These are phyloP conservation scores for Beris morrisii DNA, from an alignment of 2,888 invertebrate species.

Conservation along the genomic window DNA sequence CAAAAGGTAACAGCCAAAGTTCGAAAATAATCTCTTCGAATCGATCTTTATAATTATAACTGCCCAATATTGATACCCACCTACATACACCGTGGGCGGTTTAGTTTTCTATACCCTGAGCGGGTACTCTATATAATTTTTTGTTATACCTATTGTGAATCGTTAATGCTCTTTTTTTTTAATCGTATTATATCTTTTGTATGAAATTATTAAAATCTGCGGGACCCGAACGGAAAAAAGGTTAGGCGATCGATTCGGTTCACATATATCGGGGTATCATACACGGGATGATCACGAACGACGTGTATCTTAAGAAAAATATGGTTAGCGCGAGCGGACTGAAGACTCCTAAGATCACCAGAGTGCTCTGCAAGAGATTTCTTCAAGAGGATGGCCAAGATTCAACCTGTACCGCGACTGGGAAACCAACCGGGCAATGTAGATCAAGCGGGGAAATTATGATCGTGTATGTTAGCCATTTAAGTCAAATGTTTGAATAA, in stretches of 20 bases:
- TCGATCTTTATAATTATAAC: conserved; percentile 40
- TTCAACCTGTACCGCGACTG: neutral
- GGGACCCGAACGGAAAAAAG: neutral
- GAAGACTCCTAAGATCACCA: too few species aligned
- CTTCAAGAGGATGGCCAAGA: conserved; percentile 1
- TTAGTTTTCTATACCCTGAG: conserved; percentile 7
- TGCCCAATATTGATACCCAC: conserved; percentile 40
- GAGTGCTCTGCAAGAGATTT: conserved; percentile 1
- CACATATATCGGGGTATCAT: too few species aligned
- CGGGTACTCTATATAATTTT: conserved; percentile 9
- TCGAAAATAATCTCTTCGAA: conserved; percentile 32
- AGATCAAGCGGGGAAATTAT: conserved; percentile 7
- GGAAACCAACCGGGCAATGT: conserved; percentile 7
- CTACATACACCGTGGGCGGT: conserved; percentile 40
- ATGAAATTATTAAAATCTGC: conserved; percentile 14
- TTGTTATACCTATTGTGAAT: conserved; percentile 15
- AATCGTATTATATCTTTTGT: conserved; percentile 6
- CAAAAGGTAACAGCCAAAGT: conserved; percentile 5
- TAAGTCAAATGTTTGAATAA: conserved; percentile 37
- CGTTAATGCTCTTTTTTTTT: neutral
- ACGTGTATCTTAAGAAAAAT: neutral
- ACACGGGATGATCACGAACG: neutral
- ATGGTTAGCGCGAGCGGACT: neutral
- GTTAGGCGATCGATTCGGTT: too few species aligned
- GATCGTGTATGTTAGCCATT: conserved; percentile 33